Evolutionary conservation across 1,140 invertebrate species (phyloP).

Genomic region (Drosophila aff.): DNA sequence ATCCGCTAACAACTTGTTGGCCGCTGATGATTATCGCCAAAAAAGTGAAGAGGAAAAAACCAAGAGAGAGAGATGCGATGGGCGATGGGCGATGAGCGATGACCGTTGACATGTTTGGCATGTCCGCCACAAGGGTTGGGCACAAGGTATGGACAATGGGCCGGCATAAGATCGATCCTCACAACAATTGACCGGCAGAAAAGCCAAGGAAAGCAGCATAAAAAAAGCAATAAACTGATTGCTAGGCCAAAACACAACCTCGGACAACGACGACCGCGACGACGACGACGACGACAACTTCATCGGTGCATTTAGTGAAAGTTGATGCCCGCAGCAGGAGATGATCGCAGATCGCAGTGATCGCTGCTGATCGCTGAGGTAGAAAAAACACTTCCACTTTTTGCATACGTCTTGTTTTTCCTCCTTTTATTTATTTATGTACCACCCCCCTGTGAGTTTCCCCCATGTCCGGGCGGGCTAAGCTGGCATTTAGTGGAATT

Average conservation of each 20-base stretch:
- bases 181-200: conserved; percentile 12
- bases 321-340: conserved; percentile 59
- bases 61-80: neutral
- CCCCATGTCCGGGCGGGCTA: neutral
- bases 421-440: conserved; percentile 17
- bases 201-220: neutral
- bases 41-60: neutral
- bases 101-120: conserved; percentile 40
- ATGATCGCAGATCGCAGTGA: conserved; percentile 38
- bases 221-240: neutral
- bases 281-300: conserved; percentile 42
- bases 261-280: conserved; percentile 30
- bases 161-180: conserved; percentile 22
- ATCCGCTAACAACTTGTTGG: conserved; percentile 58
- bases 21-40: conserved; percentile 22
- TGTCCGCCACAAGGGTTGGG: conserved; percentile 2
- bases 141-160: conserved; percentile 19
- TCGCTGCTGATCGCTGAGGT: conserved; percentile 17
- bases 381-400: conserved; percentile 52
- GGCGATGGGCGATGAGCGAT: conserved; percentile 30
- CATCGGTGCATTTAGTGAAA: conserved; percentile 55
- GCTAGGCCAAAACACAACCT: conserved; percentile 20
- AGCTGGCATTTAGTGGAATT: conserved; percentile 37
- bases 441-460: neutral
- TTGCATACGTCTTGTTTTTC: conserved; percentile 29